Percentiles rank a stretch among this genome's conserved stretches.
These are phyloP conservation scores for Drosophila pandora DNA, from an alignment of 1,140 invertebrate species.

Conservation along the genomic window DNA sequence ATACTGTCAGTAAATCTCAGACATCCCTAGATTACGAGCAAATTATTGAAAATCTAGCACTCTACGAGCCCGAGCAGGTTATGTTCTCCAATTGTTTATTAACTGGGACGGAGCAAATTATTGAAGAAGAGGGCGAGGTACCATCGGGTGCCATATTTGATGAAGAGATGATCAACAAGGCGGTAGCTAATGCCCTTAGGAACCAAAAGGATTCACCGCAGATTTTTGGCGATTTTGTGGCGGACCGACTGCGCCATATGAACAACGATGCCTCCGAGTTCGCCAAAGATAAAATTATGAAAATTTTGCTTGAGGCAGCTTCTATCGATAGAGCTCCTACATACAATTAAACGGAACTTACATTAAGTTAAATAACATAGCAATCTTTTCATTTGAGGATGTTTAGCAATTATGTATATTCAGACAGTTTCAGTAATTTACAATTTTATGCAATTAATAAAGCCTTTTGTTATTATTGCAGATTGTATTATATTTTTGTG, in stretches of 20 bases:
- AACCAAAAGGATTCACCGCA: conserved; percentile 55
- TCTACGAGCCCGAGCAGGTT: conserved; percentile 62
- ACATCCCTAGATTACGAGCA: conserved; percentile 56
- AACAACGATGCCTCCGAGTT: conserved; percentile 49
- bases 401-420: neutral
- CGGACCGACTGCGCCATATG: conserved; percentile 58
- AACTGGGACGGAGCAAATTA: conserved; percentile 16
- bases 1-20: neutral
- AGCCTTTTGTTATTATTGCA: too few species aligned
- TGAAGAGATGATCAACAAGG: conserved; percentile 66
- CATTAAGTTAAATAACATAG: neutral
- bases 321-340: conserved; percentile 44
- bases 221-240: conserved; percentile 70
- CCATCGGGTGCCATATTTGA: conserved; percentile 24
- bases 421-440: too few species aligned
- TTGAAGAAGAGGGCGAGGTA: conserved; percentile 12
- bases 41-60: conserved; percentile 62
- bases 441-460: too few species aligned
- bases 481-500: too few species aligned
- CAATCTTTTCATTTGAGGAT: neutral
- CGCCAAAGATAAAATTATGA: conserved; percentile 69
- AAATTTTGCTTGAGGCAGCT: conserved; percentile 54
- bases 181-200: conserved; percentile 47
- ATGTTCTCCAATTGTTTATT: conserved; percentile 47
- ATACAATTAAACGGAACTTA: conserved; percentile 21